These are phyloP conservation scores for Camponotus pennsylvanicus DNA, from an alignment of 1,140 invertebrate genomes.

Conservation along the genomic window DNA sequence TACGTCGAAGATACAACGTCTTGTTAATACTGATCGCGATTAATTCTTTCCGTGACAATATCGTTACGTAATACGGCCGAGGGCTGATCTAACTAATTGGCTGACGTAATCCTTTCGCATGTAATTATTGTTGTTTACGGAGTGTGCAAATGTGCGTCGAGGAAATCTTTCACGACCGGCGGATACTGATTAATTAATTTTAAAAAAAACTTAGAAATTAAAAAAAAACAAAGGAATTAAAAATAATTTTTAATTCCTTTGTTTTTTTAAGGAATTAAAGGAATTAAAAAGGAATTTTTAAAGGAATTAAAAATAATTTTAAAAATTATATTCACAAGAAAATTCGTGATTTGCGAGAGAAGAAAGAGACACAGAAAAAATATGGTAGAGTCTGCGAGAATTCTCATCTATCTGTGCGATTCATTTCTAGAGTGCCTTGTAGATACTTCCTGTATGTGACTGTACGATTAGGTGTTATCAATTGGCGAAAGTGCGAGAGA, in stretches of 20 bases:
- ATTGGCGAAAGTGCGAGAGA: constrained; percentile 56
- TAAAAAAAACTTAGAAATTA: constrained; percentile 23
- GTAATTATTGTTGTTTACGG: background rate
- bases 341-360: background rate
- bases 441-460: constrained; percentile 77
- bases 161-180: background rate
- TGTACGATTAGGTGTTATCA: constrained; percentile 64
- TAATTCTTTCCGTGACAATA: background rate
- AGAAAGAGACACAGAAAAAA: background rate
- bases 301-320: too few species aligned
- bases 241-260: too few species aligned
- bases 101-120: background rate
- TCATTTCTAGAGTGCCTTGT: constrained; percentile 81
- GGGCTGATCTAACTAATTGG: background rate
- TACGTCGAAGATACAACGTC: background rate
- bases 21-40: background rate
- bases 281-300: too few species aligned
- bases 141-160: background rate
- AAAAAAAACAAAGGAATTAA: constrained; percentile 9
- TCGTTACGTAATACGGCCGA: background rate
- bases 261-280: too few species aligned
- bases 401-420: constrained; percentile 67
- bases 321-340: background rate
- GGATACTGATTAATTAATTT: constrained; percentile 20
- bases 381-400: background rate